Conservation (phyloP, 2,797 vertebrate species). For the Pipistrellus pygmaeus region DNA sequence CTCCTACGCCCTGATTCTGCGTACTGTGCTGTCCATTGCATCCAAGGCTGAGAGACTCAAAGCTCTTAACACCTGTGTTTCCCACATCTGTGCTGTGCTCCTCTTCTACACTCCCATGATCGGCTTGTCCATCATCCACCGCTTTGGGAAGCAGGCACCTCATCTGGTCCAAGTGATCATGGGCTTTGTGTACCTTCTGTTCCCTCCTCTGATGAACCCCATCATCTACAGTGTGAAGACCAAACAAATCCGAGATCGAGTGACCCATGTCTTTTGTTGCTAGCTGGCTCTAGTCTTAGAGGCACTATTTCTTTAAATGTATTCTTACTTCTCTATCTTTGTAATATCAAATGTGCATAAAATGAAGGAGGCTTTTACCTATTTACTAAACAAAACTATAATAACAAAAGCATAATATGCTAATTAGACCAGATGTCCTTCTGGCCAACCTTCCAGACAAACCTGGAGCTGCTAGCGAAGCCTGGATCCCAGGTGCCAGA, state of each 20-base stretch:
- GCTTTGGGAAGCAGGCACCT: conserved; percentile 75
- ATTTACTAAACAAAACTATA: neutral
- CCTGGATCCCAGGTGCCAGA: no score
- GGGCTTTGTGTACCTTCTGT: conserved; percentile 80
- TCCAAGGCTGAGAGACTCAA: conserved; percentile 68
- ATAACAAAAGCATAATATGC: no score
- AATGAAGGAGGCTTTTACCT: neutral
- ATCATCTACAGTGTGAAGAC: conserved; percentile 80
- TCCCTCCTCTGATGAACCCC: conserved; percentile 82
- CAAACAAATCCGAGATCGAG: conserved; percentile 75
- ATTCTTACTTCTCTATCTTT: neutral
- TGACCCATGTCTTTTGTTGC: conserved; percentile 60
- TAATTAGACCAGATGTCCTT: no score
- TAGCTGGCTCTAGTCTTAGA: conserved; percentile 24
- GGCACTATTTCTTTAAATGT: neutral
- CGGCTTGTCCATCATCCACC: conserved; percentile 81
- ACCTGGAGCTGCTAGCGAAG: no score
- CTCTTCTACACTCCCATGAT: conserved; percentile 83
- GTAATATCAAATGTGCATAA: neutral
- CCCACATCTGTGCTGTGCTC: conserved; percentile 80
- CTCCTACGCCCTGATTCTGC: conserved; percentile 74
- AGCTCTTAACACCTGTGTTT: conserved; percentile 82
- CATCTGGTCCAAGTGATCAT: conserved; percentile 78
- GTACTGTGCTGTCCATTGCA: conserved; percentile 41
- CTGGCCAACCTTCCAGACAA: no score